These are phyloP conservation scores for Eupeodes corollae DNA, from an alignment of 1,140 invertebrate species.

Conservation along the genomic window DNA sequence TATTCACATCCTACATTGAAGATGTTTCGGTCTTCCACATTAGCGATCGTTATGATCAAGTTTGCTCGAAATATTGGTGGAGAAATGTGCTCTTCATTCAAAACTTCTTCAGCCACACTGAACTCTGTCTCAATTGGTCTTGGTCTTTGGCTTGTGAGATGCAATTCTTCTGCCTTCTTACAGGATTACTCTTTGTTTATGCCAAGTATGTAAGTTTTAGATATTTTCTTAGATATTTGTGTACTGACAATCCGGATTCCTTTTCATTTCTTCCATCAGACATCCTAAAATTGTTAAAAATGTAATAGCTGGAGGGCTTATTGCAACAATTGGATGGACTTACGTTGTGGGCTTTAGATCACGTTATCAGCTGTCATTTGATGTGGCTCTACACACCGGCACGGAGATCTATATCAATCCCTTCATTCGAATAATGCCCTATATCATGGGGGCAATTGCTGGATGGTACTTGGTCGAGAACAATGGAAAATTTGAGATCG, in stretches of 20 bases:
- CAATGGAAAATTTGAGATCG: slow-evolving; percentile 13
- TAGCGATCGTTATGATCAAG: slow-evolving; percentile 38
- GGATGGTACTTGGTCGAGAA: slow-evolving; percentile 24
- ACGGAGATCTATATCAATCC: slow-evolving; percentile 31
- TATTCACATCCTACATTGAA: slow-evolving; percentile 40
- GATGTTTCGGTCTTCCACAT: slow-evolving; percentile 41
- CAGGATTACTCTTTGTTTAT: slow-evolving; percentile 42
- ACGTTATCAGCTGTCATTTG: slow-evolving; percentile 30
- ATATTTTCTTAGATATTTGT: background rate
- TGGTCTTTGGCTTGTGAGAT: slow-evolving; percentile 77
- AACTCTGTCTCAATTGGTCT: slow-evolving; percentile 62
- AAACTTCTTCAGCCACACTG: slow-evolving; percentile 42
- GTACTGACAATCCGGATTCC: too few species aligned
- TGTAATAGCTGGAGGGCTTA: slow-evolving; percentile 8
- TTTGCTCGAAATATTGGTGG: slow-evolving; percentile 50
- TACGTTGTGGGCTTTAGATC: slow-evolving; percentile 17
- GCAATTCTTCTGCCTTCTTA: slow-evolving; percentile 57
- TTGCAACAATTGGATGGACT: slow-evolving; percentile 22
- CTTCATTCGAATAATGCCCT: slow-evolving; percentile 30
- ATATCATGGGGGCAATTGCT: slow-evolving; percentile 23
- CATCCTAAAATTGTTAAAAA: slow-evolving; percentile 15
- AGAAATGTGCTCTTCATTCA: slow-evolving; percentile 52
- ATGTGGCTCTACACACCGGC: slow-evolving; percentile 23
- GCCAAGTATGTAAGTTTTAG: slow-evolving; percentile 39
- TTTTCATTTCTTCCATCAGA: slow-evolving; percentile 8